Conservation (phyloP, 2,888 invertebrate genomes). For the Empis stercorea region DNA sequence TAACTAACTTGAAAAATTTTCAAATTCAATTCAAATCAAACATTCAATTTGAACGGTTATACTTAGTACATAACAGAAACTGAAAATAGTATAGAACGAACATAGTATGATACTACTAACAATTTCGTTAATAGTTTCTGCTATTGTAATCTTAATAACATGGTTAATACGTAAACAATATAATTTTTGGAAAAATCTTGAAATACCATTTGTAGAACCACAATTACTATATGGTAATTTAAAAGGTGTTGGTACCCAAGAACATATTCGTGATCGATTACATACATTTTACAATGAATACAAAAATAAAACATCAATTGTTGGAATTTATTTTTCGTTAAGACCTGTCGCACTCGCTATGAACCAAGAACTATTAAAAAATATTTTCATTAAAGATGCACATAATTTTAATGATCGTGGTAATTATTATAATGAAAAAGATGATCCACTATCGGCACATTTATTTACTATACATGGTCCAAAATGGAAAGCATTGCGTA, state of each 20-base stretch:
- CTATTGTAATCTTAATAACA: background rate
- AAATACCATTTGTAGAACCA: background rate
- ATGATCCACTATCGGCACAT: constrained; percentile 25
- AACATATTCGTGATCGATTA: background rate
- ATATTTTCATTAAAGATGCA: constrained; percentile 33
- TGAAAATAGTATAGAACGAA: too few species aligned
- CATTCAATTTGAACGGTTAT: too few species aligned
- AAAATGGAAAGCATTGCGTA: constrained; percentile 36
- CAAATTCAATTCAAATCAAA: too few species aligned
- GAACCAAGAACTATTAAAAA: constrained; percentile 27
- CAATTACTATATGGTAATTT: too few species aligned
- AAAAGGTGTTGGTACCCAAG: background rate
- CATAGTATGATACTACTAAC: background rate
- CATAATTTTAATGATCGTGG: constrained; percentile 29
- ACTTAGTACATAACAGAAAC: too few species aligned
- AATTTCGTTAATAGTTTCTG: background rate
- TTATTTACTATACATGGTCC: constrained; percentile 28
- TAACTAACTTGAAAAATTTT: too few species aligned
- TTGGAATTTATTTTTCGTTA: constrained; percentile 17
- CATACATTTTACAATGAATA: background rate
- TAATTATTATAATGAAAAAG: constrained; percentile 14
- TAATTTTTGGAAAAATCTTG: background rate
- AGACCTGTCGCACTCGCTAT: constrained; percentile 20
- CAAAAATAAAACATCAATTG: background rate
- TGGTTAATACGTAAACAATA: background rate